Percentiles rank a stretch among this genome's conserved stretches.
Evolutionary conservation across 1,140 invertebrate genomes (phyloP).

Genomic region (Phthorimaea operculella): DNA sequence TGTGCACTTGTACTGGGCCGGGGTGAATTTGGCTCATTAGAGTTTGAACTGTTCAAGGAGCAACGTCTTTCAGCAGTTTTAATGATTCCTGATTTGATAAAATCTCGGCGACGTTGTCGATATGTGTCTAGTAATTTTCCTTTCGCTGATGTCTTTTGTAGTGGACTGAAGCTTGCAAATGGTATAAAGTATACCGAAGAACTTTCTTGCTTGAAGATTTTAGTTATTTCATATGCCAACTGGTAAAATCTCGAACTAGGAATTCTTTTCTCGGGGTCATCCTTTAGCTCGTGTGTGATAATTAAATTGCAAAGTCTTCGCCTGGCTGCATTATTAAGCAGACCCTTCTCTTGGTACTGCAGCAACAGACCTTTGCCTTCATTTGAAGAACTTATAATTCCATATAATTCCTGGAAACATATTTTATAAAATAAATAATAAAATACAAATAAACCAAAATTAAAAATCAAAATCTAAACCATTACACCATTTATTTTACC

Average conservation of each 20-base stretch:
- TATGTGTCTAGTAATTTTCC: not conserved
- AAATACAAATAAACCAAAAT: no score
- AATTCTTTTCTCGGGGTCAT: not conserved
- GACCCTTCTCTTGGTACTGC: not conserved
- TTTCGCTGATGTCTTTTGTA: not conserved
- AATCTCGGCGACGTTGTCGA: not conserved
- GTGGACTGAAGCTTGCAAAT: not conserved
- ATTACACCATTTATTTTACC: no score
- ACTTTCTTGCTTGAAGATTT: not conserved
- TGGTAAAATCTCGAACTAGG: not conserved
- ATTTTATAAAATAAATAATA: no score
- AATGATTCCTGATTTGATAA: not conserved
- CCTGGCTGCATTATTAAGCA: not conserved
- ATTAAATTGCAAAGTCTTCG: not conserved
- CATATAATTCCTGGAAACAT: not conserved
- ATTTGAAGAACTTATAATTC: not conserved
- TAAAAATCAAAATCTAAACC: no score
- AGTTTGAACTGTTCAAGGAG: not conserved
- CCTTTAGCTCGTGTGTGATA: not conserved
- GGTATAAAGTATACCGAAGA: not conserved
- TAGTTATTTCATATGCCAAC: not conserved
- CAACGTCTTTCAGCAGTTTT: not conserved
- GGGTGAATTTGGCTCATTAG: not conserved
- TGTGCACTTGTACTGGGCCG: not conserved
- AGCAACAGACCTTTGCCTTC: not conserved